Evolutionary conservation across 2,888 invertebrate species (phyloP), one percentile per base, ranked within the genome.

Genomic region (Drosophila fulvimacula): DNA sequence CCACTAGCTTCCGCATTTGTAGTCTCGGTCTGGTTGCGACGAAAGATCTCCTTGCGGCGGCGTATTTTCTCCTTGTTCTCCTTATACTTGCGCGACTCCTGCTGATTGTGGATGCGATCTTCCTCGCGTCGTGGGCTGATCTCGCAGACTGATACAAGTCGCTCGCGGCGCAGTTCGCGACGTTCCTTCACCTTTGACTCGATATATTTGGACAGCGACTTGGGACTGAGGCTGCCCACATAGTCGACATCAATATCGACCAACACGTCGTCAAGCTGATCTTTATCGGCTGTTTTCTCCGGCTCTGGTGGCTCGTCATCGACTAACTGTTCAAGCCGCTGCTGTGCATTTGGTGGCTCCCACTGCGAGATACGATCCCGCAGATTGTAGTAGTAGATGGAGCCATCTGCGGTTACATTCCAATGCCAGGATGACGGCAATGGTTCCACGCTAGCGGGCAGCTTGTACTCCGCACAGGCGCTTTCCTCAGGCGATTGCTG

Each of bases 341-440:
- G 94, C 32, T 91, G 81, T 0, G 88, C 81, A 21, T 88, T 91
- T 4, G 96, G 96, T 27, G 96, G 96, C 77, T 95, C 93, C 97
- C 97, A 97, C 90, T 96, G 97, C 24, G 96, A 94, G 79, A 95
- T 93, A 10, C 97, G 93, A 51, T 95, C 93, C 91, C 95, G 96
- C 1, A 95, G 93, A 92, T 99, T 98, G 93, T 98, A 99, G 93
- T 98, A 99, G 92, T 98, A 99, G 0, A 95, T 94, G 76, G 97
- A 94, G 0, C 98, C 98, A 59, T 96, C 95, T 3, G 94, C 93
- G 90, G 98, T 98, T 68, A 94, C 94, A 0, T 97, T 96, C 82
- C 95, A 96, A 86, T 97, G 96, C 99, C 99, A 99, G 90, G 96
- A 95, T 0, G 96, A 95, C 0, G 98, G 97, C 64, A 98, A 93